Evolutionary conservation across 2,113 vertebrate genomes (phyloP), one percentile per base, ranked within the genome.

Genomic region (Entelurus aequoreus): DNA sequence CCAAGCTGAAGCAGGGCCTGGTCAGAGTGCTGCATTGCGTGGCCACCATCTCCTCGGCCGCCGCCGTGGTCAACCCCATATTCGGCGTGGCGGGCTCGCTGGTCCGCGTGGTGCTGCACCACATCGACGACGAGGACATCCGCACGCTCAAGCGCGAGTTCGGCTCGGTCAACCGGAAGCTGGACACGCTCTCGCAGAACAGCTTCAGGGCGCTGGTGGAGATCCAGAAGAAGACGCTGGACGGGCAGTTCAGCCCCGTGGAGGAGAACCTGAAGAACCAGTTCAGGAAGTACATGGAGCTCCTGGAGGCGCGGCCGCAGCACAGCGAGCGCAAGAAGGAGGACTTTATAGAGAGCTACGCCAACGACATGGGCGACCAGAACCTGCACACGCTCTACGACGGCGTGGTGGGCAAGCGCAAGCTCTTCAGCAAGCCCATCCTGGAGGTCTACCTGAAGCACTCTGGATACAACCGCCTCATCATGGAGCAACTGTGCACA

Each of bases 301-400:
- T 92, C 63, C 84, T 91, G 79, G 83, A 91, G 52, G 87, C 88
- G 0, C 77, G 48, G 6, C 88, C 86, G 0, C 65, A 67, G 36
- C 55, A 74, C 19, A 50, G 79, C 42, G 50, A 88, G 9, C 57
- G 75, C 62, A 88, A 86, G 76, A 89, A 83, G 51, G 79, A 84
- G 0, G 84, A 90, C 72, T 92, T 90, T 0, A 73, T 83, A 37
- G 66, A 82, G 65, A 86, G 84, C 72, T 92, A 86, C 16, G 10
- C 70, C 68, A 77, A 88, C 1, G 84, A 90, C 73, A 2, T 86
- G 67, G 89, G 88, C 0, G 89, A 92, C 83, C 88, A 91, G 82
- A 91, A 91, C 76, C 84, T 92, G 68, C 82, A 91, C 87, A 90
- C 90, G 6, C 88, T 92, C n/a, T 92, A 89, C 2, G 90, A 91